Percentiles rank a stretch among this genome's conserved stretches.
Evolutionary conservation across 2,113 vertebrate genomes (phyloP).

Genomic region (Copsychus sechellarum): DNA sequence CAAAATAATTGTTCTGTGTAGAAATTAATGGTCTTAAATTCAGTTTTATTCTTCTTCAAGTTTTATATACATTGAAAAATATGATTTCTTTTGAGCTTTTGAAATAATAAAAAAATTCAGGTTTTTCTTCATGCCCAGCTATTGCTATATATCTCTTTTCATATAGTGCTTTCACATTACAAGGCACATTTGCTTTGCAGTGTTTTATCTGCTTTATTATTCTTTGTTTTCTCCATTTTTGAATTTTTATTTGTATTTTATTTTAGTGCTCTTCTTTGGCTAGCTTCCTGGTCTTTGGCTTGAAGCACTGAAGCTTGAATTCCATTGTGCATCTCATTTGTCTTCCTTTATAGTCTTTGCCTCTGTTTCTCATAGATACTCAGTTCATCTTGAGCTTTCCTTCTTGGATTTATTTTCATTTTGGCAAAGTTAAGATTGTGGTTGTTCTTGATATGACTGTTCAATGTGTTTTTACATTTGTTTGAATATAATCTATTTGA

Average conservation of each 20-base stretch:
- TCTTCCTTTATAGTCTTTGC: neutral
- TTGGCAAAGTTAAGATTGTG: constrained; percentile 29
- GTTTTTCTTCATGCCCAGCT: neutral
- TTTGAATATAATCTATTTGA: constrained; percentile 27
- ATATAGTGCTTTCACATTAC: neutral
- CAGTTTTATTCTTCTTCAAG: neutral
- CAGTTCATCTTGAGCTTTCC: neutral
- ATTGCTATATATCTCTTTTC: neutral
- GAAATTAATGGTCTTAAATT: neutral
- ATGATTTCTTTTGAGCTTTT: neutral
- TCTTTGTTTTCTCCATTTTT: neutral
- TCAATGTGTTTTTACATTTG: constrained; percentile 24
- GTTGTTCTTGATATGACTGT: neutral
- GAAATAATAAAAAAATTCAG: neutral
- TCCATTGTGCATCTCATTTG: neutral
- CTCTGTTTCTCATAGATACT: neutral
- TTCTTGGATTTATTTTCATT: constrained; percentile 9
- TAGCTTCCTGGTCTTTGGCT: neutral
- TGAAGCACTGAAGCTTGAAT: neutral
- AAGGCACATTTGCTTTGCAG: neutral
- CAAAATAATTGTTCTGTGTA: neutral
- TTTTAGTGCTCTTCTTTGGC: neutral
- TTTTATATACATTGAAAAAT: neutral
- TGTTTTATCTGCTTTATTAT: neutral
- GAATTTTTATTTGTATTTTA: neutral